phyloP scores from a whole-genome alignment of 1,140 invertebrate genomes.

The Eurosta solidaginis region DNA sequence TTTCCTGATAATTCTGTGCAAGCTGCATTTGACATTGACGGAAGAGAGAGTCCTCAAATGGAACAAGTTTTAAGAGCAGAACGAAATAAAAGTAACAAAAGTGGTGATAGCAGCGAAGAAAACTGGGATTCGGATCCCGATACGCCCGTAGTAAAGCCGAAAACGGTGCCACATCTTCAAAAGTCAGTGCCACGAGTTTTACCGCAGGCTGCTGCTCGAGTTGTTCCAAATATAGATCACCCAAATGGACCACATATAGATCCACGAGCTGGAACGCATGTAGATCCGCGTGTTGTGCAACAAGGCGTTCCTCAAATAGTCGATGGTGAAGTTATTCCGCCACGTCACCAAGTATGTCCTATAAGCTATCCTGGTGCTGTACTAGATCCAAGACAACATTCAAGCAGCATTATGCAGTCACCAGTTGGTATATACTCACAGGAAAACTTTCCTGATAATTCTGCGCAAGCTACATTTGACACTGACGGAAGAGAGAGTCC shows the following conservation, averaged over 20 bases:
- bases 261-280: no score
- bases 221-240: no score
- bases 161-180: no score
- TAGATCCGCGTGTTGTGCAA: no score
- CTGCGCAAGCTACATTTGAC: not conserved
- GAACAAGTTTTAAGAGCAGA: no score
- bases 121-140: slow-evolving; percentile 35
- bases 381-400: not conserved
- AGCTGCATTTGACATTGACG: not conserved
- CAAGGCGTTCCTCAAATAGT: not conserved
- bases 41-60: not conserved
- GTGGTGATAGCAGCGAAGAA: slow-evolving; percentile 29
- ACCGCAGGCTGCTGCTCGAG: no score
- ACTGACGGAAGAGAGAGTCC: not conserved
- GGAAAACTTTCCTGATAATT: not conserved
- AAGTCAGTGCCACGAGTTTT: not conserved
- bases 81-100: not conserved
- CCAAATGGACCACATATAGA: no score
- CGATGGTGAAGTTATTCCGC: not conserved
- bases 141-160: not conserved
- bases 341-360: not conserved
- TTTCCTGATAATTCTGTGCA: not conserved
- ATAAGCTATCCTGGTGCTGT: not conserved
- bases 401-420: not conserved
- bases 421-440: not conserved